Evolutionary conservation across 2,797 vertebrate genomes (phyloP), one percentile per base, ranked within the genome.

Genomic region (Cossypha caffra): DNA sequence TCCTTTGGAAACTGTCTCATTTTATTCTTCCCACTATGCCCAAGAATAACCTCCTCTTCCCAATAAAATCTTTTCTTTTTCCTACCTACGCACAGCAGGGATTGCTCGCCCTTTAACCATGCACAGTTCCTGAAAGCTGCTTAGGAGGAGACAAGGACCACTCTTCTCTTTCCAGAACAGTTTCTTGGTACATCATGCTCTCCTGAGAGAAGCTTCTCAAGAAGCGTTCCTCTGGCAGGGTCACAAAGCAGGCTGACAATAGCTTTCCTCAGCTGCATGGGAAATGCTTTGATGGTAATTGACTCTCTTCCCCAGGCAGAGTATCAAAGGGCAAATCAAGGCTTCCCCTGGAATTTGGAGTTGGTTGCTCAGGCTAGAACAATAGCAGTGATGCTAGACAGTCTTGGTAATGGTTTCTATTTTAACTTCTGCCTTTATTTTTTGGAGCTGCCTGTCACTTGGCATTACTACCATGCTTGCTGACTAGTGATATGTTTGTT

Each of bases 341-440:
- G 80, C 58, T 79, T 84, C 66, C 79, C 79, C 48, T 55, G 74
- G 51, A 94, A 91, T 89, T 24, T 52, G 58, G 86, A 95, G 87
- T 82, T 95, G 87, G 86, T 78, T 86, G 90, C 20, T 18, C 4
- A 33, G 88, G 47, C 80, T 91, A 88, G 90, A 93, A 94, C 88
- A 93, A 91, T 54, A 88, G 86, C 3, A 11, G 66, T 16, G 61
- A 89, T 90, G 86, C 75, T 61, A 77, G 83, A 84, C 61, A 92
- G 76, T 64, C 87, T 69, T 88, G 59, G 69, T 86, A 93, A 68
- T 81, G 66, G 80, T 66, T 95, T 74, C 82, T 90, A 80, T 86
- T 96, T 94, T 93, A 95, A 96, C 71, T 93, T 89, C 85, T 88
- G 71, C 35, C 59, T 95, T 90, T 75, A 88, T 86, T 86, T 94